Conservation (phyloP, 2,797 vertebrate genomes). For the Bufotes viridis region DNA sequence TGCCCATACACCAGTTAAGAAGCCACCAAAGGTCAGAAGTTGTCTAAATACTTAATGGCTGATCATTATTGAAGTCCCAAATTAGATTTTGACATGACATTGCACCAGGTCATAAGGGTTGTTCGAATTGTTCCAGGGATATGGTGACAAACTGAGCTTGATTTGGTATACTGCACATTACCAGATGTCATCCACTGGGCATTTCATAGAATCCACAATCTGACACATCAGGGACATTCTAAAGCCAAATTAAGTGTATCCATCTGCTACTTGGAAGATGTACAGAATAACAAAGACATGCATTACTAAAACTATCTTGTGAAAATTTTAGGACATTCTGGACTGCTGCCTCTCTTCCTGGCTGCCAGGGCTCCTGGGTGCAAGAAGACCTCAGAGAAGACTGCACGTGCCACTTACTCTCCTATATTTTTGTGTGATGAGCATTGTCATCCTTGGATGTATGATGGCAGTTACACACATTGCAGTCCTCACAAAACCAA, state of each 20-base stretch:
- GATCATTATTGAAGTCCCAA: background rate
- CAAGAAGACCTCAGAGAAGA: constrained; percentile 75
- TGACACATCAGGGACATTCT: background rate
- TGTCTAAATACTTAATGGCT: background rate
- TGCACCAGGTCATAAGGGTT: background rate
- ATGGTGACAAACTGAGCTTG: background rate
- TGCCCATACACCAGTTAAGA: too few species aligned
- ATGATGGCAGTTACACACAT: constrained; percentile 7
- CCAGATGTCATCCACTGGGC: background rate
- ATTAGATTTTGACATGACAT: too few species aligned
- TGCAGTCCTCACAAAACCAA: constrained; percentile 11
- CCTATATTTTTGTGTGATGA: constrained; percentile 82
- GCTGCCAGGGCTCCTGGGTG: constrained; percentile 86
- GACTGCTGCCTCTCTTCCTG: constrained; percentile 76
- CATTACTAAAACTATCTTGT: constrained; percentile 22
- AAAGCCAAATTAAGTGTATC: background rate
- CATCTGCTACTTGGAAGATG: background rate
- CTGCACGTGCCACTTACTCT: constrained; percentile 80
- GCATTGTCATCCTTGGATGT: background rate
- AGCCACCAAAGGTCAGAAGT: background rate
- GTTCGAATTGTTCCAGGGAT: background rate
- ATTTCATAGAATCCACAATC: background rate
- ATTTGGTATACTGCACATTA: background rate
- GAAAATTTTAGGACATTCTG: constrained; percentile 80
- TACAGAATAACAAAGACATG: background rate